These are phyloP conservation scores for Stenodera caucasica DNA, from an alignment of 2,888 invertebrate genomes.

Conservation along the genomic window DNA sequence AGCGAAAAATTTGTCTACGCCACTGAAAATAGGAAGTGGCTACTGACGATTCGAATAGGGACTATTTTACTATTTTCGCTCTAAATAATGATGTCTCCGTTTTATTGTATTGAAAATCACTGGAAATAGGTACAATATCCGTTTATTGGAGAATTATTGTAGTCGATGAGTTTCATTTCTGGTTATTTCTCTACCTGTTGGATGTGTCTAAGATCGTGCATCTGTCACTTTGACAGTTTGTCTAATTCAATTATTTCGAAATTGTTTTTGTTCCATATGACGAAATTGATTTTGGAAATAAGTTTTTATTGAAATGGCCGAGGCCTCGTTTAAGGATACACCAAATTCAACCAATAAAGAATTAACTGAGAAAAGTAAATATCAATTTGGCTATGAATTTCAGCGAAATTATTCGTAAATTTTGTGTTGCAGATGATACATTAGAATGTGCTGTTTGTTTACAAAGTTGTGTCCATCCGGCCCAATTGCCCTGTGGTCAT, in stretches of 20 bases:
- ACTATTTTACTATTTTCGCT: no score
- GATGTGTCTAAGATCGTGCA: neutral
- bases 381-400: neutral
- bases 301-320: neutral
- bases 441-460: conserved; percentile 91
- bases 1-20: no score
- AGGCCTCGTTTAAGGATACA: neutral
- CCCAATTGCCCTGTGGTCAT: conserved; percentile 90
- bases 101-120: no score
- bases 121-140: no score
- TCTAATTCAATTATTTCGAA: neutral
- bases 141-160: no score
- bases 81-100: no score
- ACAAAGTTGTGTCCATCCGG: conserved; percentile 89
- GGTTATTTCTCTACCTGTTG: neutral
- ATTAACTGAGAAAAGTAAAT: neutral
- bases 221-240: neutral
- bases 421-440: conserved; percentile 31
- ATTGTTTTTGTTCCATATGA: neutral
- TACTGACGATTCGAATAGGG: no score
- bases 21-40: no score
- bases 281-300: neutral
- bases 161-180: no score
- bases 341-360: neutral
- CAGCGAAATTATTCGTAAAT: no score